A percentile compares a stretch with the other conserved stretches of the same genome.
These are phyloP conservation scores for Elgaria multicarinata DNA, from an alignment of 2,113 vertebrate species.

Conservation along the genomic window DNA sequence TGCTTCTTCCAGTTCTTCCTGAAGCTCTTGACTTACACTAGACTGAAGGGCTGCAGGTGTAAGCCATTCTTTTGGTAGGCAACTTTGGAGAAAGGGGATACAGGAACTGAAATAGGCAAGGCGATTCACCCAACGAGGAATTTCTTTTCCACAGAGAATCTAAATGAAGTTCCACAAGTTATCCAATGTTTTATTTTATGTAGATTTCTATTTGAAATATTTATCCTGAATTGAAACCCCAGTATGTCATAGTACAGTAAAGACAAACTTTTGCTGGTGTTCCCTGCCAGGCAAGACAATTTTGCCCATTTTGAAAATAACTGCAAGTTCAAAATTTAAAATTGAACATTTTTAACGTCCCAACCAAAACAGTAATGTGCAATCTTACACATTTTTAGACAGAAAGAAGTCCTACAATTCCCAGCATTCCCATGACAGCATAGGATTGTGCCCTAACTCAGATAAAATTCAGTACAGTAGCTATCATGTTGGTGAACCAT, in stretches of 20 bases:
- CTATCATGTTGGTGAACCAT: neutral
- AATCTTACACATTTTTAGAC: neutral
- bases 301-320: neutral
- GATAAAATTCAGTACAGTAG: neutral
- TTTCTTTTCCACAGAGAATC: constrained; percentile 97
- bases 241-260: neutral
- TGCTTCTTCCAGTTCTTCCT: constrained; percentile 92
- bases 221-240: neutral
- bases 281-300: neutral
- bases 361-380: neutral
- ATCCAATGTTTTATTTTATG: neutral
- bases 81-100: constrained; percentile 98
- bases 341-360: neutral
- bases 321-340: neutral
- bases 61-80: constrained; percentile 98
- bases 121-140: constrained; percentile 98
- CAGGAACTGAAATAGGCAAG: constrained; percentile 99
- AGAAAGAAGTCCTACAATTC: no score
- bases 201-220: neutral
- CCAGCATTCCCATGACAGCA: no score
- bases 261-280: neutral
- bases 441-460: neutral
- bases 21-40: constrained; percentile 97
- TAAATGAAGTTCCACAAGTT: constrained; percentile 54
- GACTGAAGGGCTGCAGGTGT: constrained; percentile 97